These are phyloP conservation scores for Mormyrops attenuatus DNA, from an alignment of 2,797 vertebrate species.

Conservation along the genomic window DNA sequence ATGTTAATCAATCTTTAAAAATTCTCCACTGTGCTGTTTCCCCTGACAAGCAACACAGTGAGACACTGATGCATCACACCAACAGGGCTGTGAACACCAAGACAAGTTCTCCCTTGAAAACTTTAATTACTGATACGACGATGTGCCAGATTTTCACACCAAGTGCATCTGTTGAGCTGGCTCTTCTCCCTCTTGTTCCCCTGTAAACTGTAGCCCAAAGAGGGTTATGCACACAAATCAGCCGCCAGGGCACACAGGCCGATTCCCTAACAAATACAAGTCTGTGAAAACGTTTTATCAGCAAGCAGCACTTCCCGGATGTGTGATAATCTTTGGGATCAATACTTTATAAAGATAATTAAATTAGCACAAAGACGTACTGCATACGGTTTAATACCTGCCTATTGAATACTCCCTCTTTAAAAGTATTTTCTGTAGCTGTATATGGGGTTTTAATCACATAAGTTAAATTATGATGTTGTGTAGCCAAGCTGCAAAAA, in stretches of 20 bases:
- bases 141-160: conserved; percentile 36
- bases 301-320: background rate
- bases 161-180: conserved; percentile 45
- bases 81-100: conserved; percentile 31
- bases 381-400: background rate
- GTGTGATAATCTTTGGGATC: background rate
- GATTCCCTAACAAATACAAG: conserved; percentile 19
- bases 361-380: background rate
- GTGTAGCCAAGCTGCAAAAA: background rate
- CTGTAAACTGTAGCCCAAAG: conserved; percentile 29
- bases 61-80: conserved; percentile 21
- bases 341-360: background rate
- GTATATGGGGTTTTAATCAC: background rate
- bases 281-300: background rate
- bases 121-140: conserved; percentile 37
- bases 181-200: conserved; percentile 16
- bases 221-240: background rate
- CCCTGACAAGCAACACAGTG: conserved; percentile 23
- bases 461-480: background rate
- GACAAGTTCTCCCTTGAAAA: conserved; percentile 27
- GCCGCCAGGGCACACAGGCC: conserved; percentile 31
- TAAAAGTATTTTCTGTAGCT: background rate
- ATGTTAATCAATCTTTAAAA: background rate
- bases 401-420: conserved; percentile 4
- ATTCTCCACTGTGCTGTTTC: background rate